These are phyloP conservation scores for Metopia argyrocephala DNA, from an alignment of 2,888 invertebrate genomes.

Conservation along the genomic window DNA sequence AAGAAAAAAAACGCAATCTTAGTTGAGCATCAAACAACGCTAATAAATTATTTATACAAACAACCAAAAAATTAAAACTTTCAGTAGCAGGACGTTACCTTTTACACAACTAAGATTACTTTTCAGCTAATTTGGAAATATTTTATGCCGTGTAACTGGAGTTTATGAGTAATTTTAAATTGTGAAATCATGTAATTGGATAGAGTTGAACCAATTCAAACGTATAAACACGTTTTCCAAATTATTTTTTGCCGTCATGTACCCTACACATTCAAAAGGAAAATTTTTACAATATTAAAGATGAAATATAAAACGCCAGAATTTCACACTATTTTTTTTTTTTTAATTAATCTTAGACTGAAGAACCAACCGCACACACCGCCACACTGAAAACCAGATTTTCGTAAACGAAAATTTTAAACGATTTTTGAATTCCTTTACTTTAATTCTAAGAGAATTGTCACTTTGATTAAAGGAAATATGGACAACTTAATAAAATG, in stretches of 20 bases:
- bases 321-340: too few relatives aligned
- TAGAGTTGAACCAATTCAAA: constrained; percentile 61
- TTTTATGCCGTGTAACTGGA: background rate
- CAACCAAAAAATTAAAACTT: constrained; percentile 64
- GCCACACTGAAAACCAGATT: too few relatives aligned
- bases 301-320: too few relatives aligned
- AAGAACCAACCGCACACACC: too few relatives aligned
- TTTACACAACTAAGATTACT: background rate
- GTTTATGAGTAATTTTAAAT: background rate
- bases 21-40: constrained; percentile 65
- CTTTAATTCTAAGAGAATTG: too few relatives aligned
- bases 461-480: too few relatives aligned
- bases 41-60: constrained; percentile 71
- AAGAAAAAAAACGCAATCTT: constrained; percentile 40
- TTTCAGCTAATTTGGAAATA: background rate
- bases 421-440: too few relatives aligned
- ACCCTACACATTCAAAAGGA: constrained; percentile 18
- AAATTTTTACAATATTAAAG: too few relatives aligned
- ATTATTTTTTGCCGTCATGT: constrained; percentile 48
- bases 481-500: too few relatives aligned
- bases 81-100: constrained; percentile 51
- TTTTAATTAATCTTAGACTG: too few relatives aligned
- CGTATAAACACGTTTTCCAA: constrained; percentile 62
- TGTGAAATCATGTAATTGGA: constrained; percentile 52
- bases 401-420: too few relatives aligned